Evolutionary conservation across 2,888 invertebrate genomes (phyloP).

Genomic region (Ctena decussata): DNA sequence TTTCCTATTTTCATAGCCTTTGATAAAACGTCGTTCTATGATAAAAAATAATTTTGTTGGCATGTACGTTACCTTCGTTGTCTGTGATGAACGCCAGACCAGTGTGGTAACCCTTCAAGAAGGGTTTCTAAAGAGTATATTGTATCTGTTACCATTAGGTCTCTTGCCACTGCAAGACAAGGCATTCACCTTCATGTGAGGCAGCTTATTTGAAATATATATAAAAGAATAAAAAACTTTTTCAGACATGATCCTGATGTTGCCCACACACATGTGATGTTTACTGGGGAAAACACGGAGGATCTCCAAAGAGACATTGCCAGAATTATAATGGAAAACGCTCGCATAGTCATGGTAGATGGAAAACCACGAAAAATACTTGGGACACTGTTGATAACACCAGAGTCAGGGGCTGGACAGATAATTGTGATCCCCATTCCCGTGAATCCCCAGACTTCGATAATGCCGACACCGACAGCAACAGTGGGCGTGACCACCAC

Average conservation of each 20-base stretch:
- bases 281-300: constrained; percentile 62
- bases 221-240: too few species aligned
- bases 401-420: constrained; percentile 52
- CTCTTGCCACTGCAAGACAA: too few species aligned
- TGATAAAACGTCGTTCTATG: too few species aligned
- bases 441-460: constrained; percentile 57
- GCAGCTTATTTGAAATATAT: too few species aligned
- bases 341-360: constrained; percentile 56
- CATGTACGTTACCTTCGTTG: too few species aligned
- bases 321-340: constrained; percentile 62
- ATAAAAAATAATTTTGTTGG: too few species aligned
- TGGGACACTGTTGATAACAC: constrained; percentile 69
- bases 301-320: constrained; percentile 61
- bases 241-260: constrained; percentile 47
- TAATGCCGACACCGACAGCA: constrained; percentile 42
- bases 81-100: too few species aligned
- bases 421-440: constrained; percentile 55
- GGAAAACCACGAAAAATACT: constrained; percentile 65
- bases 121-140: too few species aligned
- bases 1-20: too few species aligned
- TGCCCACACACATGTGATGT: constrained; percentile 61
- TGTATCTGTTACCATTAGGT: too few species aligned
- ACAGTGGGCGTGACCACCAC: neutral
- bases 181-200: too few species aligned
- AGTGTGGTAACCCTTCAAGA: too few species aligned